A percentile compares a stretch with the other conserved stretches of the same genome.
Conservation (phyloP, 2,113 vertebrate species). For the Herpetotheres cachinnans region DNA sequence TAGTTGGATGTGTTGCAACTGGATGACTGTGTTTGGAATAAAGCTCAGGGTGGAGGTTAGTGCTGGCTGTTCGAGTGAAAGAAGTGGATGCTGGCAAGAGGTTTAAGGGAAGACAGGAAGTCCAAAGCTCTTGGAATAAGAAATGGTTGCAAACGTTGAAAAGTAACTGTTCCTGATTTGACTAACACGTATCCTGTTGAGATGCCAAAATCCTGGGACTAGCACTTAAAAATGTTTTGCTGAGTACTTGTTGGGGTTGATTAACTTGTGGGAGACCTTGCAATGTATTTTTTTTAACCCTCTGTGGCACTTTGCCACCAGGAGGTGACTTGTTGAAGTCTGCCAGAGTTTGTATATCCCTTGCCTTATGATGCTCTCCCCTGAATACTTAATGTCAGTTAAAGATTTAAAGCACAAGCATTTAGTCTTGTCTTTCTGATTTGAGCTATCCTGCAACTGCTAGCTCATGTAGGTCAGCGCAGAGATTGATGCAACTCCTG, state of each 20-base stretch:
- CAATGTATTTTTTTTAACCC: background rate
- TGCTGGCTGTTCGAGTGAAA: background rate
- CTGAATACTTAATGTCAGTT: background rate
- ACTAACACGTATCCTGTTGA: background rate
- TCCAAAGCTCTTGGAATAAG: conserved; percentile 8
- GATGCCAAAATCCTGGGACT: background rate
- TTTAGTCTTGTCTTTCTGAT: background rate
- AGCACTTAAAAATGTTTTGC: background rate
- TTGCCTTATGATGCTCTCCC: background rate
- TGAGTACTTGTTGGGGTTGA: background rate
- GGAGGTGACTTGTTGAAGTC: background rate
- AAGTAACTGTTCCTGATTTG: conserved; percentile 11
- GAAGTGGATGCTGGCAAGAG: background rate
- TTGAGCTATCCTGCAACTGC: background rate
- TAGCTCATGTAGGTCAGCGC: background rate
- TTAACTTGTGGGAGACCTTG: background rate
- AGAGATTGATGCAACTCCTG: background rate
- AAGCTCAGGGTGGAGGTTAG: background rate
- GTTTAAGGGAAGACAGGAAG: background rate
- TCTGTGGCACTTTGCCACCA: background rate
- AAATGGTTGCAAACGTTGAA: conserved; percentile 44
- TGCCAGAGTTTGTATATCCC: background rate
- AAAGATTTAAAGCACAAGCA: background rate
- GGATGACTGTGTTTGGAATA: conserved; percentile 6
- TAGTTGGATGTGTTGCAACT: background rate